Conservation (phyloP, 2,797 vertebrate genomes). For the Labeo calbasu region DNA sequence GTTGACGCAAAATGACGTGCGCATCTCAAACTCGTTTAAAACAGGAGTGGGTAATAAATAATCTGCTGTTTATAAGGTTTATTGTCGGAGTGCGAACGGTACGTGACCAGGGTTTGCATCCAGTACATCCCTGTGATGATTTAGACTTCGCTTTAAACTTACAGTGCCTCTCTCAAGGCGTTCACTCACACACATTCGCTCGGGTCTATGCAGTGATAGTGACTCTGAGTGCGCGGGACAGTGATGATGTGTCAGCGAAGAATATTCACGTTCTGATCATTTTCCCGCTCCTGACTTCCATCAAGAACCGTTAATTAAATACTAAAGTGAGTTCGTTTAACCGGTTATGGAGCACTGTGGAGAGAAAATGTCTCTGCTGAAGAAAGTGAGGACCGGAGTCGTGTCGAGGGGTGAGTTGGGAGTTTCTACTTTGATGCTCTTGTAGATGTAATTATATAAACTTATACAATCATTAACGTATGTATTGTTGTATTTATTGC, state of each 20-base stretch:
- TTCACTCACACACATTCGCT: slow-evolving; percentile 6
- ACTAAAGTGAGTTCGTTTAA: slow-evolving; percentile 12
- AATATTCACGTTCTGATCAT: neutral
- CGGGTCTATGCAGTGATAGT: slow-evolving; percentile 36
- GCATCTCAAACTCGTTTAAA: slow-evolving; percentile 16
- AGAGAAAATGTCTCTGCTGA: slow-evolving; percentile 5
- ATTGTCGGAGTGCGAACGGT: neutral
- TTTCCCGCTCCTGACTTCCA: neutral
- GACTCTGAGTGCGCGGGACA: slow-evolving; percentile 47
- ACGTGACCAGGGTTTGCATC: neutral
- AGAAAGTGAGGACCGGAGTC: slow-evolving; percentile 48
- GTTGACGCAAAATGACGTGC: slow-evolving; percentile 30
- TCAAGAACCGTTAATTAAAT: neutral
- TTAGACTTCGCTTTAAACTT: slow-evolving; percentile 49
- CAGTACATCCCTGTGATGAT: neutral
- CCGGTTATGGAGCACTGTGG: neutral
- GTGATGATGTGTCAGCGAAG: slow-evolving; percentile 26
- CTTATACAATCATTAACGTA: neutral
- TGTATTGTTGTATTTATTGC: neutral
- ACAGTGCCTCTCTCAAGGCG: slow-evolving; percentile 7
- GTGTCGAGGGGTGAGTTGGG: slow-evolving; percentile 18
- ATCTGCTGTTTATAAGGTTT: neutral
- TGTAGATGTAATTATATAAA: neutral
- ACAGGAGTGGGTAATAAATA: neutral
- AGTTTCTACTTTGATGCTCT: slow-evolving; percentile 23